Base-by-base conservation (phyloP, 2,888 invertebrate genomes). In the Nineta flava region DNA sequence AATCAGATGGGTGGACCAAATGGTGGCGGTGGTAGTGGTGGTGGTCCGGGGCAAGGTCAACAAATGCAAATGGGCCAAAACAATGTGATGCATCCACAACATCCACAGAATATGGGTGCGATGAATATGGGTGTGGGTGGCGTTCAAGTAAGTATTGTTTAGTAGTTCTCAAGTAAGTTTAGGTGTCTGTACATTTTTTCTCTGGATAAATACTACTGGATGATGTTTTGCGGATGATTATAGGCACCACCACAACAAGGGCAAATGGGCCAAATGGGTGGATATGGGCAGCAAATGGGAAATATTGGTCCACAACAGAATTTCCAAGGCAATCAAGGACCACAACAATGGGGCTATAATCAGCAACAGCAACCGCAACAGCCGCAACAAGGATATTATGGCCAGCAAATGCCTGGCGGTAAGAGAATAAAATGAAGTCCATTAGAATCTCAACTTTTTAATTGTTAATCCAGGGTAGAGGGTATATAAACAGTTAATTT, bases 371-470 rank as follows among this genome's bases (percentile, higher is more conserved):
- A 60, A 57, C 71, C 59, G 57, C 70, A 64, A 60, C 74, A 62
- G 58, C 73, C 61, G 50, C 66, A 64, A 42, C 63, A 61, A 43
- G 70, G 69, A 47, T 70, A 67, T 50, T 73, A 73, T 54, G 69
- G 70, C 6, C 71, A 69, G 49, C 73, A 73, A 58, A 65, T 72
- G 60, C 65, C 71, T 51, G 61, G 58, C 48, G 60, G 63, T 64
- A 57, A 50, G 50, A n/a, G n/a, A n/a, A n/a, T 43, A n/a, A n/a
- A n/a, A n/a, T n/a, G n/a, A n/a, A n/a, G 38, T 50, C 47, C 38
- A 15, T 49, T 2, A 10, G 12, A 17, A 40, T 19, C 21, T 32
- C 15, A 12, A n/a, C 13, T 35, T n/a, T 35, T 12, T 35, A 6
- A 3, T 35, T 6, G 6, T 4, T n/a, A n/a, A 13, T 35, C 2